Evolutionary conservation across 1,140 invertebrate species (phyloP).

Genomic region (Diploscapter pachys): DNA sequence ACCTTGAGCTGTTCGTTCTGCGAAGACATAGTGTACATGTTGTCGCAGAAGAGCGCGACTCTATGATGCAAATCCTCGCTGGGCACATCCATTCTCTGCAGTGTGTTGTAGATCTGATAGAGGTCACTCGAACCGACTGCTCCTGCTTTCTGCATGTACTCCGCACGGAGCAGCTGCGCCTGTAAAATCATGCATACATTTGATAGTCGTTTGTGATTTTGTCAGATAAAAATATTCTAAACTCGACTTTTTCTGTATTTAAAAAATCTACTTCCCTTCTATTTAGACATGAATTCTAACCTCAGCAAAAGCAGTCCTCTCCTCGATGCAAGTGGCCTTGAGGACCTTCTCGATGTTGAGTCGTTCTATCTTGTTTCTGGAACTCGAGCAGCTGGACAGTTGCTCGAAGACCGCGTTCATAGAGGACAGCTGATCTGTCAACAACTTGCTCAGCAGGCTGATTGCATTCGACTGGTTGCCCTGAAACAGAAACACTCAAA

Average conservation of each 20-base stretch:
- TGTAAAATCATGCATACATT: slow-evolving; percentile 1
- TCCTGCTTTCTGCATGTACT: slow-evolving; percentile 35
- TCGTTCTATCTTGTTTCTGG: not conserved
- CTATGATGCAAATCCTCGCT: slow-evolving; percentile 31
- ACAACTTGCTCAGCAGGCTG: slow-evolving; percentile 12
- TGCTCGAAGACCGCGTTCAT: slow-evolving; percentile 15
- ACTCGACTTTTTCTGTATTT: not conserved
- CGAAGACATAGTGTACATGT: slow-evolving; percentile 9
- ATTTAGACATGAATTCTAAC: not conserved
- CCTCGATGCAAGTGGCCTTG: slow-evolving; percentile 8
- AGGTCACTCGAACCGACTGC: slow-evolving; percentile 20
- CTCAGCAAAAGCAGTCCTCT: slow-evolving; percentile 21
- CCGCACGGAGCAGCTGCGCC: slow-evolving; percentile 32
- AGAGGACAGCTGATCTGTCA: not conserved
- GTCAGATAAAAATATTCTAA: not conserved
- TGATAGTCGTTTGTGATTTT: too few relatives aligned
- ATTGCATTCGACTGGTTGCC: slow-evolving; percentile 23
- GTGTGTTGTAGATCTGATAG: slow-evolving; percentile 53
- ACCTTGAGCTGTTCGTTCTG: not conserved
- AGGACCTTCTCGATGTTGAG: not conserved
- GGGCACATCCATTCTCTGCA: slow-evolving; percentile 47
- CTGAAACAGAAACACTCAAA: not conserved
- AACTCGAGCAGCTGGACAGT: slow-evolving; percentile 7
- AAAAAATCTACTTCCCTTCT: not conserved
- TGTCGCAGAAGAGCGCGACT: slow-evolving; percentile 35